These are phyloP conservation scores for Syngnathus floridae DNA, from an alignment of 2,113 vertebrate species.

Conservation along the genomic window DNA sequence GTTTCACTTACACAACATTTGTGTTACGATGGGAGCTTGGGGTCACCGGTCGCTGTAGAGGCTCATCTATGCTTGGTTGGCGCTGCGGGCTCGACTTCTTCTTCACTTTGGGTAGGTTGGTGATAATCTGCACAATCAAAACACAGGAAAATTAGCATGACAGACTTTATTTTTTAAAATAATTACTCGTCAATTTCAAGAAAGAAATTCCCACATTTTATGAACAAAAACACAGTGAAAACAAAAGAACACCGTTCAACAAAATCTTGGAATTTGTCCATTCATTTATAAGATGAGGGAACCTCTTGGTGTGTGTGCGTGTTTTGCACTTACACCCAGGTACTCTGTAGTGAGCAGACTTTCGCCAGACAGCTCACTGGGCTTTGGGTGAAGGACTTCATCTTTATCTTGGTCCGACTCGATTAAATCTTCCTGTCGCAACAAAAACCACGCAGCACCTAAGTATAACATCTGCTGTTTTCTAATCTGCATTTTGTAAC, in stretches of 20 bases:
- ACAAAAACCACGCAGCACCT: not conserved
- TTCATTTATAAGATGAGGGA: no score
- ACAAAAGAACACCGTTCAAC: no score
- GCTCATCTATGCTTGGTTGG: conserved; percentile 74
- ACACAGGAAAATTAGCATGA: not conserved
- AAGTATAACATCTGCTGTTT: not conserved
- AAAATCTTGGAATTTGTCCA: not conserved
- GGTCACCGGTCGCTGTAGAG: conserved; percentile 85
- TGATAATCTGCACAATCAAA: conserved; percentile 81
- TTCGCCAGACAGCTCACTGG: conserved; percentile 86
- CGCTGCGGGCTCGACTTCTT: conserved; percentile 61
- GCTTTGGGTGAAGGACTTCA: conserved; percentile 81
- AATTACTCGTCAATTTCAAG: not conserved
- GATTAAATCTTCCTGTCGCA: conserved; percentile 76
- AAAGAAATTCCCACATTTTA: no score
- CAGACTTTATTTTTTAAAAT: not conserved
- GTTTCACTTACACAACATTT: conserved; percentile 68
- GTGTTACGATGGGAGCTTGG: conserved; percentile 74
- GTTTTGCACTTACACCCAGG: conserved; percentile 78
- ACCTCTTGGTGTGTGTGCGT: not conserved
- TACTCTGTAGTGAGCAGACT: conserved; percentile 91
- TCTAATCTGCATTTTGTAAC: not conserved
- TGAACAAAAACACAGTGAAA: not conserved
- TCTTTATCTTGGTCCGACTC: conserved; percentile 86
- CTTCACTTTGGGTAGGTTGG: conserved; percentile 80